Conservation (phyloP, 2,888 invertebrate genomes). For the Rhamphomyia laevipes region DNA sequence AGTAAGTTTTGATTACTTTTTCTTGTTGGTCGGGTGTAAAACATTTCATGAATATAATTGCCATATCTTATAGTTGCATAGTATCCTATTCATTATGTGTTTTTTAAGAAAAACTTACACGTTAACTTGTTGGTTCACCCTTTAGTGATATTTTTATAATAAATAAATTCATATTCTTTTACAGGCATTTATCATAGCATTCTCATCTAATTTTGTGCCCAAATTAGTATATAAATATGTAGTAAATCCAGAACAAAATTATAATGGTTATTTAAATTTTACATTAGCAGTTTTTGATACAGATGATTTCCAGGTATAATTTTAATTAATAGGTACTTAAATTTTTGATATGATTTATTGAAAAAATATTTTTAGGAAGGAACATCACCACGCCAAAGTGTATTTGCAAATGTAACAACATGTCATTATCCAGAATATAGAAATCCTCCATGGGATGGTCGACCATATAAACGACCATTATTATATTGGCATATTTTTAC, state of each 20-base stretch:
- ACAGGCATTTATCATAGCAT: slow-evolving; percentile 69
- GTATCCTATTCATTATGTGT: no score
- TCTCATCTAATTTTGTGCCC: slow-evolving; percentile 75
- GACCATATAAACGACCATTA: slow-evolving; percentile 48
- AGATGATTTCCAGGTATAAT: slow-evolving; percentile 42
- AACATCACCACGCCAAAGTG: slow-evolving; percentile 27
- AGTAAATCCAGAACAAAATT: slow-evolving; percentile 40
- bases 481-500: slow-evolving; percentile 65
- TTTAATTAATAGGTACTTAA: no score
- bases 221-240: slow-evolving; percentile 51
- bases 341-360: no score
- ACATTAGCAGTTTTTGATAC: slow-evolving; percentile 56
- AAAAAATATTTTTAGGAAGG: slow-evolving; percentile 18
- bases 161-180: slow-evolving; percentile 19
- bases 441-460: slow-evolving; percentile 41
- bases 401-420: slow-evolving; percentile 31
- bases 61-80: no score
- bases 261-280: slow-evolving; percentile 56
- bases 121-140: no score
- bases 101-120: no score
- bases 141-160: no score
- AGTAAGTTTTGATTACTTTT: no score
- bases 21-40: no score
- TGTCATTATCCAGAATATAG: slow-evolving; percentile 61
- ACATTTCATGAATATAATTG: no score